These are phyloP conservation scores for Halisarca cf. caerulea DNA, from an alignment of 37 sponge, comb jelly and placozoan species.

Conservation along the genomic window DNA sequence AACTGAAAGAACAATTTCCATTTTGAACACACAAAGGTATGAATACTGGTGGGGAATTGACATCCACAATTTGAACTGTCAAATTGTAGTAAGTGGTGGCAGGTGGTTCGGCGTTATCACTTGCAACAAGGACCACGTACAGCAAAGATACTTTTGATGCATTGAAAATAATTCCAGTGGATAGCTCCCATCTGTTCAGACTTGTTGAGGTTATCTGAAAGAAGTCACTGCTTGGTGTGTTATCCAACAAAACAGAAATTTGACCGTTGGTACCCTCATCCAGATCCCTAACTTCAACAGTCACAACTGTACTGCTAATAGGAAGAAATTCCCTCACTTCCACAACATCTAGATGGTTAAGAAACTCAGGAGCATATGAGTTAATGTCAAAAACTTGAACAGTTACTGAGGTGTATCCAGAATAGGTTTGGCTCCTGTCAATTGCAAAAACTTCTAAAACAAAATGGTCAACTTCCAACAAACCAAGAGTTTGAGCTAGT, in stretches of 20 bases:
- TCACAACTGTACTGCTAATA: not conserved
- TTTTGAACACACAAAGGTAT: not conserved
- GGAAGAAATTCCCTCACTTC: not conserved
- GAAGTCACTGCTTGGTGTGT: not conserved
- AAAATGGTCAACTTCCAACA: not conserved
- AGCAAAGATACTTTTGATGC: not conserved
- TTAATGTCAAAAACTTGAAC: slow-evolving; percentile 11
- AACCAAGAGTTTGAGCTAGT: not conserved
- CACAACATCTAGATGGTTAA: not conserved
- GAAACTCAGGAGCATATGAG: slow-evolving; percentile 1
- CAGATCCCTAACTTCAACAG: not conserved
- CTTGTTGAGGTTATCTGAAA: not conserved
- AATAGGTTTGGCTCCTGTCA: not conserved
- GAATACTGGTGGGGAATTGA: slow-evolving; percentile 8
- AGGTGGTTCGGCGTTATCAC: not conserved
- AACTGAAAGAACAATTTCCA: not conserved
- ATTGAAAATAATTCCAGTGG: not conserved
- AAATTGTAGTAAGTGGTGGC: not conserved
- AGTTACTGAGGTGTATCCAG: not conserved
- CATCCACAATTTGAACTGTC: not conserved
- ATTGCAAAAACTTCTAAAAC: not conserved
- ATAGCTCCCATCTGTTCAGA: not conserved
- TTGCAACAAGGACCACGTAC: not conserved
- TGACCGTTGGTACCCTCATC: not conserved
- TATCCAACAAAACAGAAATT: not conserved